Evolutionary conservation across 2,888 invertebrate genomes (phyloP), one percentile per base, ranked within the genome.

Genomic region (Tholera decimalis): DNA sequence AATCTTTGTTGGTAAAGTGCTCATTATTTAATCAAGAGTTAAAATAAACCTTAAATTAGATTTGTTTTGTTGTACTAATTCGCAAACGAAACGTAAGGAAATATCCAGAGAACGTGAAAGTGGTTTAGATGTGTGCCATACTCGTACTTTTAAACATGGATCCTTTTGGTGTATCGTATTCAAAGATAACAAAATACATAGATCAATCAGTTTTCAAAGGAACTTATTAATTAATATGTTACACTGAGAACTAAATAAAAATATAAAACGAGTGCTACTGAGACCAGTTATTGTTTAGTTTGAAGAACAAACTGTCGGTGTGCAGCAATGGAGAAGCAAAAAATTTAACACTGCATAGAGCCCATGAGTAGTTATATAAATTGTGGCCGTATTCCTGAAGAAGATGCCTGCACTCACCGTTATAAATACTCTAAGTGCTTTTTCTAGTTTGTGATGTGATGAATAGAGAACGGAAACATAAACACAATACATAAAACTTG

Each of bases 1-100:
- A 62, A 89, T 93, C 71, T 87, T 90, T 79, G 87, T 93, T 64
- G 94, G 94, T 94, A 93, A 92, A 83, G 85, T 88, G 82, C 24
- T 69, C 68, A 72, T 82, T 62, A 47, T 71, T 72, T 26, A 39
- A 49, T 59, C 13, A 37, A 57, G 57, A 69, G 62, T 43, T 47
- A 44, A 49, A 66, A 20, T 62, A 53, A 69, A 56, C n/a, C 43
- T 62, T 46, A 58, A 47, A 62, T 53, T 62, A 9, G 8, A 50
- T 57, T 55, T 69, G 44, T 53, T 57, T 43, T 54, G 47, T 44
- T 61, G 2, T 51, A 47, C 22, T 8, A 28, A 44, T 50, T 54
- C 8, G n/a, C 20, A 30, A 56, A 60, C 18, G 2, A 46, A 72
- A 33, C 57, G 47, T 43, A 54, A 35, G 35, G 41, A 30, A 53